phyloP scores from a whole-genome alignment of 2,888 invertebrate species.

The Aquatica leii region DNA sequence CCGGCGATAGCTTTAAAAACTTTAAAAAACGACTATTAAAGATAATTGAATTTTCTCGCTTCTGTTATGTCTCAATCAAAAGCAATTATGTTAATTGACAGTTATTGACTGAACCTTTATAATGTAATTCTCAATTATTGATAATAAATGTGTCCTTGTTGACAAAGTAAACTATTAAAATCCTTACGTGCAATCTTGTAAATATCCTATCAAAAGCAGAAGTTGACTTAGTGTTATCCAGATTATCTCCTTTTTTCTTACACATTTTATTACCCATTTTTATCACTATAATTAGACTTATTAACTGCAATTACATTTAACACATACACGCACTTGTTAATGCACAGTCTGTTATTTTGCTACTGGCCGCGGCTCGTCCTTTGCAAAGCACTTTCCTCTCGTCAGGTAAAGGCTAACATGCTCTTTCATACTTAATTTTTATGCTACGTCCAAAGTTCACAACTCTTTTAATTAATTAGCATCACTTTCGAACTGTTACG shows the following conservation, averaged over 20 bases:
- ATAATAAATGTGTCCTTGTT: no score
- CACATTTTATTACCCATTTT: slow-evolving; percentile 58
- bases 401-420: slow-evolving; percentile 35
- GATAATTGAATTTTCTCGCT: slow-evolving; percentile 4
- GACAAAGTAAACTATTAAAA: no score
- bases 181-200: slow-evolving; percentile 56
- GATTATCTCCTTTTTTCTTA: slow-evolving; percentile 53
- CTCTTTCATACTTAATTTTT: slow-evolving; percentile 27
- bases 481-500: neutral
- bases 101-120: no score
- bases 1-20: no score
- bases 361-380: slow-evolving; percentile 28
- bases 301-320: slow-evolving; percentile 16
- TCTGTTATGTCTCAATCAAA: slow-evolving; percentile 3
- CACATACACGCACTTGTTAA: slow-evolving; percentile 28
- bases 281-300: slow-evolving; percentile 12
- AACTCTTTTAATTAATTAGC: slow-evolving; percentile 21
- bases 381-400: slow-evolving; percentile 29
- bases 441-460: slow-evolving; percentile 20
- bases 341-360: slow-evolving; percentile 30
- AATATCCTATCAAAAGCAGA: slow-evolving; percentile 56
- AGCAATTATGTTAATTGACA: neutral
- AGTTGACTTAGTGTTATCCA: slow-evolving; percentile 48
- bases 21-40: no score
- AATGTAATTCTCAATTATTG: no score